phyloP scores from a whole-genome alignment of 2,797 vertebrate genomes.

The Ficedula albicollis region DNA sequence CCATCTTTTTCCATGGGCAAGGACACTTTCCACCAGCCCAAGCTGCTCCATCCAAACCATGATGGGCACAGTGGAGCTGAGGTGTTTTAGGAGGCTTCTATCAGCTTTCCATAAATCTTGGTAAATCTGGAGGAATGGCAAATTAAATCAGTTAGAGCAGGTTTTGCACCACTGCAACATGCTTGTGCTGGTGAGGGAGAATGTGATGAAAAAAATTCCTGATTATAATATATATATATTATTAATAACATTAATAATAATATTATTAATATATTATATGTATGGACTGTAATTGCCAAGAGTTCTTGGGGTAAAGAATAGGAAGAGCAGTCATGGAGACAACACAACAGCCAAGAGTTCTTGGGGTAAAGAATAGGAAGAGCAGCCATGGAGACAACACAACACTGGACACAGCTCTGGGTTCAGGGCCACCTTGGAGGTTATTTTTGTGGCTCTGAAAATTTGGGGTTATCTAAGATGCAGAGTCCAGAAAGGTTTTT shows the following conservation, averaged over 20 bases:
- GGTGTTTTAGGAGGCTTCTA: too few relatives aligned
- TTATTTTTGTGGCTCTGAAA: not conserved
- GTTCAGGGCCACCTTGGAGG: not conserved
- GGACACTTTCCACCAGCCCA: not conserved
- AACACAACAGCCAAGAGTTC: too few relatives aligned
- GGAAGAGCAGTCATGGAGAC: not conserved
- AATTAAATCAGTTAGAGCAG: not conserved
- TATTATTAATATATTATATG: too few relatives aligned
- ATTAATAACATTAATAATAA: too few relatives aligned
- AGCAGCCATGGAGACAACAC: not conserved
- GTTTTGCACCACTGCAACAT: not conserved
- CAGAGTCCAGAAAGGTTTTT: too few relatives aligned
- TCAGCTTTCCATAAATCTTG: not conserved
- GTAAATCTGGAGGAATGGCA: not conserved
- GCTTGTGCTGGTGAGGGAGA: not conserved
- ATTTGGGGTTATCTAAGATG: too few relatives aligned
- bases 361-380: not conserved
- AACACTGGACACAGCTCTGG: not conserved
- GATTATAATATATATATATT: not conserved
- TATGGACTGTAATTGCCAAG: accelerated
- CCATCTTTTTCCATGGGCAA: not conserved
- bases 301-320: not conserved
- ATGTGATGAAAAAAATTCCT: not conserved
- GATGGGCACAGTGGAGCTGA: too few relatives aligned
- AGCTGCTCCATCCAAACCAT: not conserved